Conservation (phyloP, 2,888 invertebrate genomes). For the Alloscopus bannaensis region DNA sequence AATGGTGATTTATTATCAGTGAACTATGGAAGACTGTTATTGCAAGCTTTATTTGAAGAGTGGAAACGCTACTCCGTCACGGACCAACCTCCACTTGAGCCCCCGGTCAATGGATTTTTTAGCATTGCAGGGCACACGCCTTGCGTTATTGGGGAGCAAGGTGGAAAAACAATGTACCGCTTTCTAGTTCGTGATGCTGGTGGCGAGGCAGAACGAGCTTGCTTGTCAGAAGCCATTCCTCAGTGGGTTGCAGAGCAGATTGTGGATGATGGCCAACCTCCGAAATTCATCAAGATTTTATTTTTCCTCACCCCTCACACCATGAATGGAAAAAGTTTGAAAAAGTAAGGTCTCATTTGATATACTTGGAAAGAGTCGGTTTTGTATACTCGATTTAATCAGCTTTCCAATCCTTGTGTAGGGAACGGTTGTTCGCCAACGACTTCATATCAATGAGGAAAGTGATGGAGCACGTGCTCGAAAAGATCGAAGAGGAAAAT, state of each 20-base stretch:
- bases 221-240: constrained; percentile 95
- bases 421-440: constrained; percentile 98
- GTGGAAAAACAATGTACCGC: constrained; percentile 93
- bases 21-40: constrained; percentile 94
- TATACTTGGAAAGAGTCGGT: background rate
- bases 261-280: constrained; percentile 93
- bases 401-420: constrained; percentile 74
- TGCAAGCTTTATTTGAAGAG: constrained; percentile 96
- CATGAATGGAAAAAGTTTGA: constrained; percentile 82
- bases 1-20: constrained; percentile 81
- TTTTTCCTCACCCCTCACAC: constrained; percentile 98
- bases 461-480: constrained; percentile 98
- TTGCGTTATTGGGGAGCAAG: constrained; percentile 88
- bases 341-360: constrained; percentile 80
- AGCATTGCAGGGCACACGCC: constrained; percentile 97
- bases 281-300: constrained; percentile 97
- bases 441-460: constrained; percentile 99
- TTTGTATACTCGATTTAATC: constrained; percentile 3
- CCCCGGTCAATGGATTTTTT: constrained; percentile 82
- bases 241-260: constrained; percentile 94
- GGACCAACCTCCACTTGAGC: constrained; percentile 70
- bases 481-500: constrained; percentile 79
- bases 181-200: constrained; percentile 92
- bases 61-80: constrained; percentile 83
- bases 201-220: constrained; percentile 94